phyloP scores from a whole-genome alignment of 2,113 vertebrate species.

The Chitala chitala region DNA sequence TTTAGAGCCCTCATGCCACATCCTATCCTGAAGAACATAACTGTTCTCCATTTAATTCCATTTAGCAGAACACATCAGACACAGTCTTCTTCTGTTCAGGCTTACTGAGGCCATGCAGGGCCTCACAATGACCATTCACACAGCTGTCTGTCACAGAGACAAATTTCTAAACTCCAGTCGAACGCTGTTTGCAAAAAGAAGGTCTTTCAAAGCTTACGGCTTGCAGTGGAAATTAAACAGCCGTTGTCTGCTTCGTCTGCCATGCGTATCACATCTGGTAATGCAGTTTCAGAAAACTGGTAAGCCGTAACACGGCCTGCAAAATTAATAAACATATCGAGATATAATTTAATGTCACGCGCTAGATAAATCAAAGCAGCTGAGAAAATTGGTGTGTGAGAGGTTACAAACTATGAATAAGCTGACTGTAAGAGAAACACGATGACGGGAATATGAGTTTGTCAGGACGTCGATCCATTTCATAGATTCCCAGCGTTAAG shows the following conservation, averaged over 20 bases:
- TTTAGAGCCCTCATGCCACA: neutral
- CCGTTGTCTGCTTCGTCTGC: neutral
- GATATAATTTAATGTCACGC: too few relatives aligned
- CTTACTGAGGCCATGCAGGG: conserved; percentile 7
- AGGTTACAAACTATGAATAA: too few relatives aligned
- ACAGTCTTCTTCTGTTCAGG: conserved; percentile 33
- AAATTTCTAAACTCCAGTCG: neutral
- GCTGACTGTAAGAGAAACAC: too few relatives aligned
- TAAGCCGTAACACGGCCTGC: too few relatives aligned
- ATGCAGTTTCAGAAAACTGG: too few relatives aligned
- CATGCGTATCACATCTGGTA: too few relatives aligned
- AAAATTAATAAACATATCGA: too few relatives aligned
- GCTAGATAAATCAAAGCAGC: too few relatives aligned
- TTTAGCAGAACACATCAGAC: conserved; percentile 5
- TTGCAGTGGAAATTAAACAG: neutral
- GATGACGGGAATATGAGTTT: too few relatives aligned
- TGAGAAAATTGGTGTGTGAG: too few relatives aligned
- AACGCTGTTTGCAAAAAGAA: neutral
- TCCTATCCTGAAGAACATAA: neutral
- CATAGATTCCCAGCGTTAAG: too few relatives aligned
- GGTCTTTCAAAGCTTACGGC: neutral
- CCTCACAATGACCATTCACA: conserved; percentile 24
- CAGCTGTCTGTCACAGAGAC: neutral
- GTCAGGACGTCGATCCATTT: too few relatives aligned
- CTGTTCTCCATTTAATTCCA: neutral